A percentile compares a stretch with the other conserved stretches of the same genome.
Evolutionary conservation across 23 tunicate species (phyloP).

Genomic region (Oikopleura dioica): DNA sequence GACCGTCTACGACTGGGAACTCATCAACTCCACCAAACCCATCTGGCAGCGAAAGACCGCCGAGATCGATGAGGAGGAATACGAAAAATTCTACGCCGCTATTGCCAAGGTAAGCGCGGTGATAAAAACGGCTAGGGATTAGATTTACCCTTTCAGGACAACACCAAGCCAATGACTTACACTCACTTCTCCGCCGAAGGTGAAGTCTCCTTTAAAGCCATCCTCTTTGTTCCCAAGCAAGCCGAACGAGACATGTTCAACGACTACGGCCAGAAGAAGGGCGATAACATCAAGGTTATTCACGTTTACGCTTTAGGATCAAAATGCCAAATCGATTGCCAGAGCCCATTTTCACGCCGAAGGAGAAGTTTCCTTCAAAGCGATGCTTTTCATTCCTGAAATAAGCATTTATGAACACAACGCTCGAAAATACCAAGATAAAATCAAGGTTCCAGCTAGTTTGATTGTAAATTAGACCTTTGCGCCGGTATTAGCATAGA

Average conservation of each 20-base stretch:
- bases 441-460: conserved; percentile 35
- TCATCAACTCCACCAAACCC: conserved; percentile 71
- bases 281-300: conserved; percentile 71
- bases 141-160: conserved; percentile 24
- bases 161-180: conserved; percentile 53
- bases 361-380: conserved; percentile 81
- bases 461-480: not conserved
- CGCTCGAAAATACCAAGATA: conserved; percentile 41
- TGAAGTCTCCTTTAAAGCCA: conserved; percentile 77
- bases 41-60: conserved; percentile 89
- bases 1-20: conserved; percentile 97
- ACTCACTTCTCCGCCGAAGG: conserved; percentile 99
- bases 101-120: conserved; percentile 53
- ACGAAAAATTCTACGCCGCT: conserved; percentile 68
- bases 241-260: conserved; percentile 64
- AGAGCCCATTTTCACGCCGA: conserved; percentile 71
- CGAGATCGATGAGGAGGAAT: conserved; percentile 81
- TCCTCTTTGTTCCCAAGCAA: conserved; percentile 55
- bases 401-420: conserved; percentile 33
- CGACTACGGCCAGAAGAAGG: conserved; percentile 78
- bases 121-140: not conserved
- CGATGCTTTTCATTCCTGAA: conserved; percentile 54
- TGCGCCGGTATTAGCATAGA: not conserved
- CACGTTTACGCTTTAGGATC: conserved; percentile 24
- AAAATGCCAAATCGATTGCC: conserved; percentile 23